A percentile compares a stretch with the other conserved stretches of the same genome.
phyloP scores from a whole-genome alignment of 2,113 vertebrate species.

The Callithrix jacchus region DNA sequence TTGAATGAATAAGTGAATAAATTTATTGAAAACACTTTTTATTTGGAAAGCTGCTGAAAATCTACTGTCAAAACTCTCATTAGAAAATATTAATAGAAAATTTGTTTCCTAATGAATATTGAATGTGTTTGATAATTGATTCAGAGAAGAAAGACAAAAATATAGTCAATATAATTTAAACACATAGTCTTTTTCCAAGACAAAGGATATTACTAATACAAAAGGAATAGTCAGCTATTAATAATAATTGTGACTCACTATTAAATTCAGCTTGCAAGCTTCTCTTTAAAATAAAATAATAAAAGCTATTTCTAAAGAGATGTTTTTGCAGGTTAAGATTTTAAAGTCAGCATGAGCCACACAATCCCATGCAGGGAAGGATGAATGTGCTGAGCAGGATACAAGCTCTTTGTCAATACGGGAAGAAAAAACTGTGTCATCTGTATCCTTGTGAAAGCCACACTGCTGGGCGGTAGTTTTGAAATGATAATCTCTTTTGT shows the following conservation, averaged over 20 bases:
- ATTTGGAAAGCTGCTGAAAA: neutral
- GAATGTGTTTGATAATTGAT: neutral
- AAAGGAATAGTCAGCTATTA: neutral
- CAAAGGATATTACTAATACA: neutral
- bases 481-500: neutral
- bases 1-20: neutral
- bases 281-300: conserved; percentile 45
- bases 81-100: neutral
- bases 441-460: conserved; percentile 14
- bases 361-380: conserved; percentile 12
- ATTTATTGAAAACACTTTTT: neutral
- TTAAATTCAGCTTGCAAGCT: conserved; percentile 26
- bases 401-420: conserved; percentile 55
- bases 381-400: conserved; percentile 37
- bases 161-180: neutral
- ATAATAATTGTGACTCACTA: neutral
- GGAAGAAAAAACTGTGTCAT: conserved; percentile 51
- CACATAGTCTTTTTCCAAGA: neutral
- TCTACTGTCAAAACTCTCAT: neutral
- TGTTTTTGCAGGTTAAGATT: conserved; percentile 14
- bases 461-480: conserved; percentile 12
- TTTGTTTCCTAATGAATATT: neutral
- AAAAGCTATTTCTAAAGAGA: conserved; percentile 13
- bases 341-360: conserved; percentile 23
- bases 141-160: neutral